Percentiles rank a stretch among this genome's conserved stretches.
These are phyloP conservation scores for Willisornis vidua DNA, from an alignment of 2,113 vertebrate species.

Conservation along the genomic window DNA sequence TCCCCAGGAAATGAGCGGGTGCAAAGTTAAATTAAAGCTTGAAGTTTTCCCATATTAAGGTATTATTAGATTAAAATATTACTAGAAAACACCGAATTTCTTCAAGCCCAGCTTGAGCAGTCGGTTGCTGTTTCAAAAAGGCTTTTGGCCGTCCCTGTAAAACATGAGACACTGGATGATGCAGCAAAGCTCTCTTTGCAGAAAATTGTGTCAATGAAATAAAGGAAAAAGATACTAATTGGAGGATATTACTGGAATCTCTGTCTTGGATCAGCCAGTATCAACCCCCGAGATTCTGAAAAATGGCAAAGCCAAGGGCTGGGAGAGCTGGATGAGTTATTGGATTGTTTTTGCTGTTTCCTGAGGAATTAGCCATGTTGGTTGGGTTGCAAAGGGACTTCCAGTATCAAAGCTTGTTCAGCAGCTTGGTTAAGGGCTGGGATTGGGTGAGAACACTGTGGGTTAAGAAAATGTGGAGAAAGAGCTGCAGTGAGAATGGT, in stretches of 20 bases:
- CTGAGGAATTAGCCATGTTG: neutral
- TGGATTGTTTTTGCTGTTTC: constrained; percentile 31
- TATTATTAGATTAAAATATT: neutral
- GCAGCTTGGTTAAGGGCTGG: neutral
- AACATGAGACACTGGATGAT: neutral
- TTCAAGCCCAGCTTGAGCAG: neutral
- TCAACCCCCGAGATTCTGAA: neutral
- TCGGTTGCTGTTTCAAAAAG: neutral
- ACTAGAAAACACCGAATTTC: neutral
- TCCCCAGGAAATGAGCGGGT: neutral
- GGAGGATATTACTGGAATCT: constrained; percentile 33
- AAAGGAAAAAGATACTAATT: constrained; percentile 37
- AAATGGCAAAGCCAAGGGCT: neutral
- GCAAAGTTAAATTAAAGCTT: neutral
- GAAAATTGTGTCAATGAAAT: neutral
- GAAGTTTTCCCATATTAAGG: neutral
- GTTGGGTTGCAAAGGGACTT: neutral
- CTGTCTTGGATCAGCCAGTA: neutral
- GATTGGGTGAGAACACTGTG: neutral
- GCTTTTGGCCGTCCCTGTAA: neutral
- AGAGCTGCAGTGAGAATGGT: neutral
- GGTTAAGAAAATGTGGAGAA: neutral
- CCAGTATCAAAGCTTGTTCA: neutral
- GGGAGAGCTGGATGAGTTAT: neutral
- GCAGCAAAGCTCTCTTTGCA: neutral